Percentiles rank a stretch among this genome's conserved stretches.
Conservation (phyloP, 2,888 invertebrate genomes). For the Ennomos quercinarius region DNA sequence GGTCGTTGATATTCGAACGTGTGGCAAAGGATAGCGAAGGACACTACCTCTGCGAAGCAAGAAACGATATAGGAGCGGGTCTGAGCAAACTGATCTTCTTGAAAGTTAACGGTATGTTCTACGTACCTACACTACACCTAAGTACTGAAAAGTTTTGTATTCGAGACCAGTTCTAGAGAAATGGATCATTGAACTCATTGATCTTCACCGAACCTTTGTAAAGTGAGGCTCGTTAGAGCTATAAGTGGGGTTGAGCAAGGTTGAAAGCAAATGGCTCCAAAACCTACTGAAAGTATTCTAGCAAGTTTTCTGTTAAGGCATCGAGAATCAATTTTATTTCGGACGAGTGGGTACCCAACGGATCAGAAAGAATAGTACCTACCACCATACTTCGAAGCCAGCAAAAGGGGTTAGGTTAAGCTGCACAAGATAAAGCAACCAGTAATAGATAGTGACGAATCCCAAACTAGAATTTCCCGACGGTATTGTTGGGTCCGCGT, state of each 20-base stretch:
- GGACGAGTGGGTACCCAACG: too few species aligned
- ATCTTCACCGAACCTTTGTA: slow-evolving; percentile 15
- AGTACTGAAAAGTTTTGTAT: slow-evolving; percentile 7
- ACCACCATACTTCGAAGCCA: background rate
- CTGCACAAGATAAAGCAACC: slow-evolving; percentile 18
- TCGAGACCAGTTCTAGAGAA: slow-evolving; percentile 6
- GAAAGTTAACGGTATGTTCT: slow-evolving; percentile 93
- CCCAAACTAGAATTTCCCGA: slow-evolving; percentile 26
- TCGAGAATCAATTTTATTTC: too few species aligned
- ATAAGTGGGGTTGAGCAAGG: slow-evolving; percentile 9
- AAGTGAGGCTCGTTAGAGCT: slow-evolving; percentile 12
- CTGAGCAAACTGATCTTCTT: slow-evolving; percentile 96
- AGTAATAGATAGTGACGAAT: slow-evolving; percentile 21
- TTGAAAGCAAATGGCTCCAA: background rate
- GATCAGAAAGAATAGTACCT: too few species aligned
- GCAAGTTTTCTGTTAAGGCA: too few species aligned
- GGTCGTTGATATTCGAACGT: slow-evolving; percentile 92
- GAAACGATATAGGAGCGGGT: slow-evolving; percentile 95
- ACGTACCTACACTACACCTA: background rate
- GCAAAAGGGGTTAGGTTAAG: slow-evolving; percentile 8
- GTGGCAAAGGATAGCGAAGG: slow-evolving; percentile 95
- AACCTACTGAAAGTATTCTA: too few species aligned
- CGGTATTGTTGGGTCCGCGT: slow-evolving; percentile 18
- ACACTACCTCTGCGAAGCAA: slow-evolving; percentile 96
- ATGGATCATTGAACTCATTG: slow-evolving; percentile 13